Base-by-base conservation (phyloP, 2,113 vertebrate genomes). In the Phoxinus phoxinus region DNA sequence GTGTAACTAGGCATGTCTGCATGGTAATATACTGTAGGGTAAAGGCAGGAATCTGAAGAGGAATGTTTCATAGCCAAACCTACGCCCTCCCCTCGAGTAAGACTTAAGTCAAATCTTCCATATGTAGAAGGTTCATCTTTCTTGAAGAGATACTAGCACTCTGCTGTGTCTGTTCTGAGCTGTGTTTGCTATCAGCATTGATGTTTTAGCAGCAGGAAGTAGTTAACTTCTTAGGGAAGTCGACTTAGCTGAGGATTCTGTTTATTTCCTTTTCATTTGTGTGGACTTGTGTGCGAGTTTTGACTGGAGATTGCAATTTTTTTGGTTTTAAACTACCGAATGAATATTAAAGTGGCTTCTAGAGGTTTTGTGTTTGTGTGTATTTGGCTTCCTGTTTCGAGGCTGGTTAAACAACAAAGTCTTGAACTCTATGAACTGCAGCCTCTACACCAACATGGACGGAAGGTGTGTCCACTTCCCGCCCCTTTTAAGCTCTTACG, bases 371-470 rank as follows among this genome's bases (percentile, higher is more conserved):
- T 37, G 11, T 73, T 35, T 59, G 32, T 77, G 58, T 48, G 17
- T 25, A 46, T 58, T 27, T 79, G 25, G 35, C 61, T 85, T 90
- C 84, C 86, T 89, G 88, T 85, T 85, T 69, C 85, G 41, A 48
- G 61, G 41, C 81, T 72, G 41, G 81, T 87, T 86, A 75, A 84
- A 84, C 71, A 77, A 35, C 74, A 25, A 80, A 78, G 32, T 73
- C 21, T 21, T 85, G 83, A 74, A 86, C 88, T 69, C 44, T 6
- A 2, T 71, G 67, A 88, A 87, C 83, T 86, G 19, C 35, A 25
- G 51, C 32, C 37, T 63, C 44, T 59, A 63, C 41, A 61, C 76
- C 12, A 37, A 59, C 30, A 73, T 46, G 17, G 1, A 58, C 25
- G 17, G 51, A 48, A 48, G 84, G 79, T 23, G 65, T 83, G 75